Percentiles rank a stretch among this genome's conserved stretches.
Conservation (phyloP, 1,140 invertebrate species). For the Vollenhovia emeryi region DNA sequence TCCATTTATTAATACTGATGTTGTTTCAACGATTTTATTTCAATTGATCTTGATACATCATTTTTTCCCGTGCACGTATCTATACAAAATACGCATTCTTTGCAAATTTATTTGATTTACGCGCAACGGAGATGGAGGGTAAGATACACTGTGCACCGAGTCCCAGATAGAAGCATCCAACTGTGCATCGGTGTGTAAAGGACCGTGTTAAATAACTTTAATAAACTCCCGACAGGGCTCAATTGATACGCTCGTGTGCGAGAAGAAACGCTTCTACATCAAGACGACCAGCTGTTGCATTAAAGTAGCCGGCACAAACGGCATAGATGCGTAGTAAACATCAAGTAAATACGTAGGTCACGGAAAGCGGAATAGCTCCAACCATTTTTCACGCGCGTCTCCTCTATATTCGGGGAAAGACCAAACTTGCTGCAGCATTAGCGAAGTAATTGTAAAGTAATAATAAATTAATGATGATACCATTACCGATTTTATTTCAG, state of each 20-base stretch:
- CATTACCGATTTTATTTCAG: conserved; percentile 22
- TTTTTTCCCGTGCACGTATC: too few relatives aligned
- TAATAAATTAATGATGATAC: not conserved
- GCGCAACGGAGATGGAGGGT: not conserved
- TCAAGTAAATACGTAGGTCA: not conserved
- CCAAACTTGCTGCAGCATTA: not conserved
- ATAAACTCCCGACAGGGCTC: conserved; percentile 10
- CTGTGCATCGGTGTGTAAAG: not conserved
- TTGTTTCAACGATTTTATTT: too few relatives aligned
- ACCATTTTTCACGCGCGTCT: not conserved
- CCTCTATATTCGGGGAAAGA: not conserved
- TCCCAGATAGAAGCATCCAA: not conserved
- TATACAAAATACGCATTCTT: not conserved
- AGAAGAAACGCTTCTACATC: conserved; percentile 18
- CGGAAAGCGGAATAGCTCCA: not conserved
- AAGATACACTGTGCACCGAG: not conserved
- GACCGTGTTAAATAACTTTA: conserved; percentile 30
- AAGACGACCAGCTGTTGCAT: conserved; percentile 18
- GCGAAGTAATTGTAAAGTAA: not conserved
- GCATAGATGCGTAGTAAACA: conserved; percentile 1
- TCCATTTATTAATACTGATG: too few relatives aligned
- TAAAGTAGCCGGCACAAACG: conserved; percentile 17
- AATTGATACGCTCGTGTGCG: conserved; percentile 33
- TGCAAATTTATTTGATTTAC: not conserved
- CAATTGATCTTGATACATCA: too few relatives aligned